Evolutionary conservation across 2,888 invertebrate genomes (phyloP).

Genomic region (Caenorhabditis panamensis): DNA sequence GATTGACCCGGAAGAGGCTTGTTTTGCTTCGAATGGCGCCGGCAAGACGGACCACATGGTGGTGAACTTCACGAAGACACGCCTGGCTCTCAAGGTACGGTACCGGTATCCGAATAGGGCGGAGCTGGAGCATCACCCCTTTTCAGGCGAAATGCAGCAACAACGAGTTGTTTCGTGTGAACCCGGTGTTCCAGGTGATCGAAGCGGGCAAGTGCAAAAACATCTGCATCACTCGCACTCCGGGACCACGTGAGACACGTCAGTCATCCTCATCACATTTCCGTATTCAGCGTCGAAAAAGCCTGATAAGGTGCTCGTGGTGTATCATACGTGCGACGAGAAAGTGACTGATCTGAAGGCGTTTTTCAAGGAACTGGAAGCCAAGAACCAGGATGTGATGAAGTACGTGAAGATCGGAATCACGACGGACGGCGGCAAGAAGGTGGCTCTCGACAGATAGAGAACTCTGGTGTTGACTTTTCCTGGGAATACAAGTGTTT

Average conservation of each 20-base stretch:
- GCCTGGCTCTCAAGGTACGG: constrained; percentile 20
- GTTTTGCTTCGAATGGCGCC: constrained; percentile 7
- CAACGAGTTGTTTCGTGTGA: constrained; percentile 19
- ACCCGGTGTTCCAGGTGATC: constrained; percentile 31
- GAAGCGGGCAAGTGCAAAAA: constrained; percentile 28
- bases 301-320: constrained; percentile 14
- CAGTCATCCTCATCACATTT: neutral
- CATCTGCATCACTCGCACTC: constrained; percentile 7
- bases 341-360: constrained; percentile 23
- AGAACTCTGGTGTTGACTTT: no score
- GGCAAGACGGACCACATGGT: constrained; percentile 33
- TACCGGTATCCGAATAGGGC: neutral
- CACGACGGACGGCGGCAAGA: constrained; percentile 1
- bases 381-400: neutral
- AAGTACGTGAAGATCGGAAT: constrained; percentile 16
- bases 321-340: constrained; percentile 23
- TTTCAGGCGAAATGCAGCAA: constrained; percentile 33
- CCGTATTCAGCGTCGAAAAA: constrained; percentile 8
- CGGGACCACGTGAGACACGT: constrained; percentile 4
- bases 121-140: no score
- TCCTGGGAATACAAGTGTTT: no score
- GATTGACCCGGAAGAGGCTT: constrained; percentile 19
- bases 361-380: constrained; percentile 15
- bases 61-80: constrained; percentile 22
- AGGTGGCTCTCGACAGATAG: constrained; percentile 1